A percentile compares a stretch with the other conserved stretches of the same genome.
phyloP scores from a whole-genome alignment of 2,888 invertebrate species.

The Villa cingulata region DNA sequence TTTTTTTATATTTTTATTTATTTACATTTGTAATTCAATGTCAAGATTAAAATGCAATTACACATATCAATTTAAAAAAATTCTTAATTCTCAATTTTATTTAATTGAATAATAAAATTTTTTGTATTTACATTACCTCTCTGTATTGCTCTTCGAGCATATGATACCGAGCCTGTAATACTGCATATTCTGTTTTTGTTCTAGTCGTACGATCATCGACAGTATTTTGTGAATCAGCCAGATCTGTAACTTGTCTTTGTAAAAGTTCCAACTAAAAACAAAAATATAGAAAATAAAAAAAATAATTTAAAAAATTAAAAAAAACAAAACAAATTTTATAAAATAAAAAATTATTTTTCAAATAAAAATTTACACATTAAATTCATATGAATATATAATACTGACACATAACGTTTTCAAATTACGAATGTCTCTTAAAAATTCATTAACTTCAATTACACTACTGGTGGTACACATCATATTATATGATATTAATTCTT shows the following conservation, averaged over 20 bases:
- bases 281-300: conserved; percentile 12
- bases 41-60: too few species aligned
- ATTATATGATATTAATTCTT: too few species aligned
- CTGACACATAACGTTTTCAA: conserved; percentile 35
- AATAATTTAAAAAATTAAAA: background rate
- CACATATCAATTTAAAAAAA: too few species aligned
- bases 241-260: conserved; percentile 80
- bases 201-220: conserved; percentile 79
- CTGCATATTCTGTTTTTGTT: conserved; percentile 86
- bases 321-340: background rate
- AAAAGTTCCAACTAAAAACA: conserved; percentile 69
- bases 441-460: conserved; percentile 32
- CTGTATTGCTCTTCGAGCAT: conserved; percentile 73
- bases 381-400: conserved; percentile 12
- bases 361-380: too few species aligned
- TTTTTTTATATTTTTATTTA: too few species aligned
- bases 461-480: background rate
- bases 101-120: too few species aligned
- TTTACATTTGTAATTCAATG: too few species aligned
- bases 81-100: too few species aligned
- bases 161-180: conserved; percentile 75
- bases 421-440: conserved; percentile 30
- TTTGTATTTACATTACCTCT: conserved; percentile 44
- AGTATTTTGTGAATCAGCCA: conserved; percentile 76
- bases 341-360: too few species aligned